Percentiles rank a stretch among this genome's conserved stretches.
phyloP scores from a whole-genome alignment of 2,797 vertebrate species.

The Danio choprae region DNA sequence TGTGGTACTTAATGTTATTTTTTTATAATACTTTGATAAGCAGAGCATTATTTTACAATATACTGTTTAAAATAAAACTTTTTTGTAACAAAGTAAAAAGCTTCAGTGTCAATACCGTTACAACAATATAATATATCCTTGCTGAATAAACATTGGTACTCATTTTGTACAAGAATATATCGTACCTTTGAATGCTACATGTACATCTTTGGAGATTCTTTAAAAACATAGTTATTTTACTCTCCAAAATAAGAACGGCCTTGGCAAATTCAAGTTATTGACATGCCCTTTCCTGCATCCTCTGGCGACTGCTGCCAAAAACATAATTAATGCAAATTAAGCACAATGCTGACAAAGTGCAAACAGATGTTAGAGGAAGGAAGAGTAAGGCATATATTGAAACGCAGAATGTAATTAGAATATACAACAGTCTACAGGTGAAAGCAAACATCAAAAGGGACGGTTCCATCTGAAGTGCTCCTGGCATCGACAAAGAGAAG shows the following conservation, averaged over 20 bases:
- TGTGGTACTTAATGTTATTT: not conserved
- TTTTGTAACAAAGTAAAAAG: not conserved
- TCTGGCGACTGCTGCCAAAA: not conserved
- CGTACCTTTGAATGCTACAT: not conserved
- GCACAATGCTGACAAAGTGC: not conserved
- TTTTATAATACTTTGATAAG: not conserved
- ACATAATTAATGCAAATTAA: not conserved
- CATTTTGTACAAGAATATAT: too few relatives aligned
- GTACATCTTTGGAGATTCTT: too few relatives aligned
- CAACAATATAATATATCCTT: not conserved
- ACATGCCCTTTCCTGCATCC: not conserved
- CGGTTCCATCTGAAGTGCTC: not conserved
- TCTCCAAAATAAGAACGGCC: too few relatives aligned
- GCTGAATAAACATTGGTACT: not conserved
- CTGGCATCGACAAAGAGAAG: not conserved
- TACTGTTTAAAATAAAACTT: too few relatives aligned
- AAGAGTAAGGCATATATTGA: not conserved
- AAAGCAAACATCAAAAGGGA: not conserved
- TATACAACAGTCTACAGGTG: not conserved
- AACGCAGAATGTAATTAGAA: not conserved
- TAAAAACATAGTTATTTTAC: too few relatives aligned
- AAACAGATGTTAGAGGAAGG: slow-evolving; percentile 15
- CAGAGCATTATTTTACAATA: too few relatives aligned
- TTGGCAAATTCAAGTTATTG: not conserved
- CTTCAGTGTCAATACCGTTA: not conserved